A percentile compares a stretch with the other conserved stretches of the same genome.
These are phyloP conservation scores for Pipistrellus nathusii DNA, from an alignment of 2,797 vertebrate species.

Conservation along the genomic window DNA sequence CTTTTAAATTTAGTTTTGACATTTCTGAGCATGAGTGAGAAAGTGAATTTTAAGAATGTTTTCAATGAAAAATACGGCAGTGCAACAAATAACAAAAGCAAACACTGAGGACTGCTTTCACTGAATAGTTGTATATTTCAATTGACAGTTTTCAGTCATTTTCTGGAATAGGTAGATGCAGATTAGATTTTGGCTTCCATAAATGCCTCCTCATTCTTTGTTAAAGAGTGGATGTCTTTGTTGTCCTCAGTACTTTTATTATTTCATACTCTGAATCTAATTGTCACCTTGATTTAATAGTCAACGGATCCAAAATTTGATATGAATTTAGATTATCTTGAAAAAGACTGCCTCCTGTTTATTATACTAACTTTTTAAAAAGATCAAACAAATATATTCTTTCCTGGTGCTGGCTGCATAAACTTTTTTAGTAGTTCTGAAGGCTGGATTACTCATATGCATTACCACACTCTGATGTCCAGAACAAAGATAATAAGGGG, in stretches of 20 bases:
- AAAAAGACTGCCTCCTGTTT: constrained; percentile 73
- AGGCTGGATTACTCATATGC: background rate
- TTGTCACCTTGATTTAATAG: constrained; percentile 81
- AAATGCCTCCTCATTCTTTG: constrained; percentile 75
- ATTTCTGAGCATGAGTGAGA: background rate
- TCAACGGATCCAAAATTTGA: constrained; percentile 72
- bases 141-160: constrained; percentile 73
- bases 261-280: constrained; percentile 79
- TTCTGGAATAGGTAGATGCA: constrained; percentile 67
- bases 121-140: constrained; percentile 71
- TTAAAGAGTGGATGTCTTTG: constrained; percentile 79
- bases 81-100: constrained; percentile 71
- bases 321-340: constrained; percentile 78
- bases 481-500: background rate
- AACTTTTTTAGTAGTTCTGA: background rate
- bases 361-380: constrained; percentile 69
- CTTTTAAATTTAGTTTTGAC: background rate
- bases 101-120: constrained; percentile 76
- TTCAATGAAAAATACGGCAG: constrained; percentile 64
- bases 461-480: background rate
- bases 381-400: background rate
- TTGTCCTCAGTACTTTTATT: constrained; percentile 79
- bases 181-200: constrained; percentile 75
- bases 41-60: constrained; percentile 43
- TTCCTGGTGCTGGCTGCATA: background rate